Evolutionary conservation across 92 coral and sea anemone species (phyloP).

Genomic region (Meandrina meandrites): DNA sequence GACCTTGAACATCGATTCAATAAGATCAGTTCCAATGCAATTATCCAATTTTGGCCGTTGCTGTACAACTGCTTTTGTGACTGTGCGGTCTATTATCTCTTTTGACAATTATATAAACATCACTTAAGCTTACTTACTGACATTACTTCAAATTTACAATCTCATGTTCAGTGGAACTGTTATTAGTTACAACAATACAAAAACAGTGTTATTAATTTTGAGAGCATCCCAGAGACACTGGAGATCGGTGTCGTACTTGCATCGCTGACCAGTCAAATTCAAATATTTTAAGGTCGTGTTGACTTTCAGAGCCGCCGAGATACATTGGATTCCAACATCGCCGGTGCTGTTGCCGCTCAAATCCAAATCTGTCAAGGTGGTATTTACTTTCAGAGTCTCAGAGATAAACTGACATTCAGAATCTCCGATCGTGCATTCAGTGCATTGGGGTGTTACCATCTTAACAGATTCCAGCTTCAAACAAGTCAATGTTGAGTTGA

Average conservation of each 20-base stretch:
- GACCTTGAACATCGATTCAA: neutral
- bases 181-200: neutral
- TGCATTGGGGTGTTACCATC: no score
- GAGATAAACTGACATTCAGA: neutral
- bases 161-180: neutral
- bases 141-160: neutral
- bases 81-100: neutral
- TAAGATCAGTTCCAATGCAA: neutral
- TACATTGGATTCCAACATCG: neutral
- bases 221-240: neutral
- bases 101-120: no score
- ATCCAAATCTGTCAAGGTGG: slow-evolving; percentile 1
- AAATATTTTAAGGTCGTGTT: neutral
- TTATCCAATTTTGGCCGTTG: neutral
- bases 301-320: neutral
- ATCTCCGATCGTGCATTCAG: neutral
- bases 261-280: neutral
- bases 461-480: neutral
- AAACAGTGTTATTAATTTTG: neutral
- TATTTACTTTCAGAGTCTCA: neutral
- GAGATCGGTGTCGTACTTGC: neutral
- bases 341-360: neutral
- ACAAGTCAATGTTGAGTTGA: neutral
- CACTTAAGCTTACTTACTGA: no score
- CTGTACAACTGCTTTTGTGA: neutral